A percentile compares a stretch with the other conserved stretches of the same genome.
Evolutionary conservation across 2,888 invertebrate genomes (phyloP).

Genomic region (Agrilus cyanescens): DNA sequence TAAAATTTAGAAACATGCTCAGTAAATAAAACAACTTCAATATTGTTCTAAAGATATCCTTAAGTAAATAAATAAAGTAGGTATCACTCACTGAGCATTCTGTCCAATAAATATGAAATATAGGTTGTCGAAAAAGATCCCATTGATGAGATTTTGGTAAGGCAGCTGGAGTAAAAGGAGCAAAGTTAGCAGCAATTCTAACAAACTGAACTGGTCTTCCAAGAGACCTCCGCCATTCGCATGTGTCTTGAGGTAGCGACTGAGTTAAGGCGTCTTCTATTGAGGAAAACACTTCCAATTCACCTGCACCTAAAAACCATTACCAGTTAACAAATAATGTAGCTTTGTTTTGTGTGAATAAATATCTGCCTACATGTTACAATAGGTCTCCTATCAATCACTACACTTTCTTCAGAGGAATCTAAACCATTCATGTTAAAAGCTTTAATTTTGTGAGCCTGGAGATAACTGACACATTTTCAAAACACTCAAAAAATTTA

Average conservation of each 20-base stretch:
- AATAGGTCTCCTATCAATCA: constrained; percentile 59
- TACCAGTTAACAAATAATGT: not conserved
- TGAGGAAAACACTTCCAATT: constrained; percentile 72
- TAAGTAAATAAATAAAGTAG: not conserved
- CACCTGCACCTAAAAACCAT: constrained; percentile 52
- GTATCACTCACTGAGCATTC: constrained; percentile 71
- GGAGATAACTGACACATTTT: constrained; percentile 27
- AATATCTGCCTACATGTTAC: constrained; percentile 53
- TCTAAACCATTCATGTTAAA: constrained; percentile 29
- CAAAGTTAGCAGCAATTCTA: constrained; percentile 68
- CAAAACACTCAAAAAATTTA: constrained; percentile 3
- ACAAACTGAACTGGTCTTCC: constrained; percentile 79
- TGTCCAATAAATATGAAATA: constrained; percentile 91
- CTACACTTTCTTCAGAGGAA: constrained; percentile 35
- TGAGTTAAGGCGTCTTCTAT: constrained; percentile 65
- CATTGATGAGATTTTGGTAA: constrained; percentile 62
- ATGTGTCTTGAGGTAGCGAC: constrained; percentile 74
- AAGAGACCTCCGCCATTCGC: constrained; percentile 86
- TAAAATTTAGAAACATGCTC: not conserved
- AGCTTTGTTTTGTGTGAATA: not conserved
- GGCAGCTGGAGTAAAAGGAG: constrained; percentile 64
- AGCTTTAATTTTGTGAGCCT: constrained; percentile 22
- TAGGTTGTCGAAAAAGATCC: constrained; percentile 74
- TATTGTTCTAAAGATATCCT: not conserved
- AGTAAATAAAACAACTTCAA: not conserved